Conservation (phyloP, 2,113 vertebrate genomes). For the Arizona elegans region DNA sequence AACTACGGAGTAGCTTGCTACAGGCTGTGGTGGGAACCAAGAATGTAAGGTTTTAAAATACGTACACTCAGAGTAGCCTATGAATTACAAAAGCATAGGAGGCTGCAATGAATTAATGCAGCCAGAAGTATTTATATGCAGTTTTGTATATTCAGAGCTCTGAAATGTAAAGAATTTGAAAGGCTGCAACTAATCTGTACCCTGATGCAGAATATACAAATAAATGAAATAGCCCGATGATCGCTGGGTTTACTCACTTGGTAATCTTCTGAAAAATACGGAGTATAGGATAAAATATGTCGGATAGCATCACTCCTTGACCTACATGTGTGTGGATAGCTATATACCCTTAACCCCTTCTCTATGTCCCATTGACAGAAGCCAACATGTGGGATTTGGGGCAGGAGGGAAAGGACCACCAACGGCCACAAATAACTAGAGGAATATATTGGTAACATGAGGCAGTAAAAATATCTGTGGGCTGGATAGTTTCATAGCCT, state of each 20-base stretch:
- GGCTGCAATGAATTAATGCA: not conserved
- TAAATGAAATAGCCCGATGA: not conserved
- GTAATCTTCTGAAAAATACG: not conserved
- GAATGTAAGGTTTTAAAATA: not conserved
- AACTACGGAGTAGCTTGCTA: not conserved
- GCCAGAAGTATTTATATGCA: not conserved
- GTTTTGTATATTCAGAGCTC: not conserved
- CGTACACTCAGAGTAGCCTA: not conserved
- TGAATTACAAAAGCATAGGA: not conserved
- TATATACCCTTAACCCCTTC: not conserved
- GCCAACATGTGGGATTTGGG: not conserved
- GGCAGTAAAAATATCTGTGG: not conserved
- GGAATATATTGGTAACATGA: not conserved
- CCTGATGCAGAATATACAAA: not conserved
- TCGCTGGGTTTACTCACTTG: not conserved
- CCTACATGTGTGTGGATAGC: not conserved
- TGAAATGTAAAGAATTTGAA: not conserved
- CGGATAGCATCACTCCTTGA: not conserved
- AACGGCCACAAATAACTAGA: not conserved
- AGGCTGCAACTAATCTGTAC: not conserved
- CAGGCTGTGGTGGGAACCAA: slow-evolving; percentile 5
- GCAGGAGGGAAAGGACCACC: not conserved
- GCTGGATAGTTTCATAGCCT: not conserved
- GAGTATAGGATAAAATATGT: not conserved
- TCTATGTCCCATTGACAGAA: not conserved